A percentile compares a stretch with the other conserved stretches of the same genome.
phyloP scores from a whole-genome alignment of 2,113 vertebrate species.

The Stigmatopora argus region DNA sequence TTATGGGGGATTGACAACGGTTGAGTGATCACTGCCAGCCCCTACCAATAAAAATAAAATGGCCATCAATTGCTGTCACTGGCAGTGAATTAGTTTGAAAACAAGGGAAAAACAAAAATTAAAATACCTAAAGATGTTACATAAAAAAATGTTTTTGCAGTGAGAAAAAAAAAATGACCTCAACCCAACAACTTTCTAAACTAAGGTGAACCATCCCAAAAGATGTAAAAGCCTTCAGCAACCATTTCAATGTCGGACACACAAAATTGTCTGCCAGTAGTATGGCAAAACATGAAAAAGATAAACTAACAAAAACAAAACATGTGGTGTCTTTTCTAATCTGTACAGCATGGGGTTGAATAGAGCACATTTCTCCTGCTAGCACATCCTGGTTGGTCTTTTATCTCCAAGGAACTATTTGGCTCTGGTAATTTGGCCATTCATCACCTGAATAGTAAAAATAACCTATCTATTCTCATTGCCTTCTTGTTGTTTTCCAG shows the following conservation, averaged over 20 bases:
- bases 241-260: neutral
- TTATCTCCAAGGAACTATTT: constrained; percentile 64
- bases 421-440: constrained; percentile 68
- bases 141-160: neutral
- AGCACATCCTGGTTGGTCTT: constrained; percentile 49
- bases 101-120: neutral
- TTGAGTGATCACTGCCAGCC: too few relatives aligned
- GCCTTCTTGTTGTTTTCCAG: constrained; percentile 16
- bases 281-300: neutral
- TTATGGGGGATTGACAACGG: too few relatives aligned
- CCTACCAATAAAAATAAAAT: too few relatives aligned
- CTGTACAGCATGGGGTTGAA: constrained; percentile 41
- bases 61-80: too few relatives aligned
- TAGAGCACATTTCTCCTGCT: constrained; percentile 43
- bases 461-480: constrained; percentile 49
- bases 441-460: constrained; percentile 72
- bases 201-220: neutral
- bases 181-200: neutral
- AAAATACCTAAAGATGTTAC: neutral
- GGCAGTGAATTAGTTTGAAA: neutral
- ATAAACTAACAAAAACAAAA: constrained; percentile 4
- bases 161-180: neutral
- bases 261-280: constrained; percentile 1
- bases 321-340: constrained; percentile 31
- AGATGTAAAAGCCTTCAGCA: neutral